Evolutionary conservation across 2,888 invertebrate genomes (phyloP).

Genomic region (Parelbella ahira): DNA sequence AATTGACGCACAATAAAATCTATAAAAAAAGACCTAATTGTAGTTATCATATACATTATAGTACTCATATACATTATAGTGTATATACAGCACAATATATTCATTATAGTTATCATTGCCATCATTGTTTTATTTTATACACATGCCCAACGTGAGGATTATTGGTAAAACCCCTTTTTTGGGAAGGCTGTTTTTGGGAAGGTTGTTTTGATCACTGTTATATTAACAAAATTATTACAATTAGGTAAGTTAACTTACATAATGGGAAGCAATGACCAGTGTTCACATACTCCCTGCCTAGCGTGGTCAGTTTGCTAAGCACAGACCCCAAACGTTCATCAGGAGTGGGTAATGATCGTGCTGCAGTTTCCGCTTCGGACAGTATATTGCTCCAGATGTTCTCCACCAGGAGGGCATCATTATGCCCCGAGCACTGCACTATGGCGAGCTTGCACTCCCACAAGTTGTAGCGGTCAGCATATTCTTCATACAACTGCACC

Average conservation of each 20-base stretch:
- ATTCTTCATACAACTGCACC: conserved; percentile 91
- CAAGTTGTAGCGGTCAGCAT: conserved; percentile 93
- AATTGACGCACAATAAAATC: conserved; percentile 89
- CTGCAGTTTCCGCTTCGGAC: conserved; percentile 77
- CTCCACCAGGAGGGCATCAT: conserved; percentile 92
- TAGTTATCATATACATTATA: too few species aligned
- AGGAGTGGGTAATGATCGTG: conserved; percentile 60
- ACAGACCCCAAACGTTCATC: conserved; percentile 84
- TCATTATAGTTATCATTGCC: background rate
- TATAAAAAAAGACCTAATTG: conserved; percentile 64
- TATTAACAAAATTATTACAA: too few species aligned
- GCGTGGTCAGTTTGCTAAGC: conserved; percentile 86
- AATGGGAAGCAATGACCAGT: conserved; percentile 94
- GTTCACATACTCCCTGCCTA: conserved; percentile 89
- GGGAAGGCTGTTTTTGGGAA: too few species aligned
- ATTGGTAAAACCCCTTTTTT: too few species aligned
- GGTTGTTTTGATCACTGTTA: too few species aligned
- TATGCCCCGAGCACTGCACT: conserved; percentile 95
- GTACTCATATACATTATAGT: too few species aligned
- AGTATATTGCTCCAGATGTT: conserved; percentile 95
- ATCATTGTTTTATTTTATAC: too few species aligned
- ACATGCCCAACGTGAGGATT: too few species aligned
- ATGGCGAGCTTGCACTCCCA: conserved; percentile 97
- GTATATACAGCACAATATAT: too few species aligned
- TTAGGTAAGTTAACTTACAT: too few species aligned